A percentile compares a stretch with the other conserved stretches of the same genome.
These are phyloP conservation scores for Pyrrhosoma nymphula DNA, from an alignment of 2,888 invertebrate species.

Conservation along the genomic window DNA sequence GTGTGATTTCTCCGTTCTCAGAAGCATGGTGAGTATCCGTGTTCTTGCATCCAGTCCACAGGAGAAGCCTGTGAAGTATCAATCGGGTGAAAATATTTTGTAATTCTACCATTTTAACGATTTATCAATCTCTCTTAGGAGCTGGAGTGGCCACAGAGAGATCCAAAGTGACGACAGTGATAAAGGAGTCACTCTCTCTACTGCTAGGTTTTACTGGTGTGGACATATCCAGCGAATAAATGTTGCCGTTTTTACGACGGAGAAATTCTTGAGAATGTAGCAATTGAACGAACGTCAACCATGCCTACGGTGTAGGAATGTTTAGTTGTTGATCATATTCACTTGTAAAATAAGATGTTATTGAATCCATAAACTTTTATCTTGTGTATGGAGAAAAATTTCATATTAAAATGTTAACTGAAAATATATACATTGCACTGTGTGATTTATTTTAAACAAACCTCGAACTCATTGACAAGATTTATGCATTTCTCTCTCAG, in stretches of 20 bases:
- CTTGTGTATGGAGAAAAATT: neutral
- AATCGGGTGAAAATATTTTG: neutral
- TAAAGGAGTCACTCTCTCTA: neutral
- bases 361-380: conserved; percentile 28
- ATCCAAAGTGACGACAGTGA: neutral
- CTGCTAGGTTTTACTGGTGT: neutral
- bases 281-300: neutral
- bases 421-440: neutral
- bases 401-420: neutral
- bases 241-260: neutral
- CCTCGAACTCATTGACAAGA: no score
- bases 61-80: neutral
- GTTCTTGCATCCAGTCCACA: neutral
- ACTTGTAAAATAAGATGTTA: conserved; percentile 16
- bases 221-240: neutral
- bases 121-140: neutral
- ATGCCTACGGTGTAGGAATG: conserved; percentile 36
- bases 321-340: conserved; percentile 11
- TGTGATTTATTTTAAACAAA: neutral
- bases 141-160: neutral
- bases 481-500: no score
- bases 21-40: neutral
- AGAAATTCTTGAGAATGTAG: neutral
- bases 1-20: conserved; percentile 17
- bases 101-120: neutral